A percentile compares a stretch with the other conserved stretches of the same genome.
These are phyloP conservation scores for Todiramphus saurophagus DNA, from an alignment of 2,113 vertebrate genomes.

Conservation along the genomic window DNA sequence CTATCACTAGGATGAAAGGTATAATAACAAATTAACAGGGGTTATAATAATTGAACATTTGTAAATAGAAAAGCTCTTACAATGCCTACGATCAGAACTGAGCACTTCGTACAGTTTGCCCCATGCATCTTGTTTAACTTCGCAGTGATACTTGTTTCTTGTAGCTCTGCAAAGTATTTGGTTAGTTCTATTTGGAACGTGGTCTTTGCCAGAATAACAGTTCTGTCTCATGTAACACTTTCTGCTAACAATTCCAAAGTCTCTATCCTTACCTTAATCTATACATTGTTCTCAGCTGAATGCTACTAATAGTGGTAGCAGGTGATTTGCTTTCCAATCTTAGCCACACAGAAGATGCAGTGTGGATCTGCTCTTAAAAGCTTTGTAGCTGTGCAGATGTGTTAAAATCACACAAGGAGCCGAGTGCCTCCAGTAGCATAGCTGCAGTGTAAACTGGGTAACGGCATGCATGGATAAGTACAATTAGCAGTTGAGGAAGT, in stretches of 20 bases:
- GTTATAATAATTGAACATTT: background rate
- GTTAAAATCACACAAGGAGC: background rate
- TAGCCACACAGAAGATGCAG: background rate
- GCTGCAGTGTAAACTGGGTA: background rate
- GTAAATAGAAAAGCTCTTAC: background rate
- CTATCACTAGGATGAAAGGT: background rate
- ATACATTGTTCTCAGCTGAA: background rate
- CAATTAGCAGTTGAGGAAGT: background rate
- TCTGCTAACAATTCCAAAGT: background rate
- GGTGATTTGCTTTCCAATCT: background rate
- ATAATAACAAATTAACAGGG: background rate
- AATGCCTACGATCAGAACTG: background rate
- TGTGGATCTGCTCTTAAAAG: background rate
- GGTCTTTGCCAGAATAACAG: background rate
- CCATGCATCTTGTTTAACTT: background rate
- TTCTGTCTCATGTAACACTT: background rate
- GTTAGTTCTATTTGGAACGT: background rate
- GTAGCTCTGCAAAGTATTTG: background rate
- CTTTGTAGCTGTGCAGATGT: background rate
- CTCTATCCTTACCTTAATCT: background rate
- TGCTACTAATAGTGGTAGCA: background rate
- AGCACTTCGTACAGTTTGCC: background rate
- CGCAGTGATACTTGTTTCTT: background rate
- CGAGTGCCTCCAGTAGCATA: background rate
- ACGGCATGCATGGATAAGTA: background rate